phyloP scores from a whole-genome alignment of 1,140 invertebrate genomes.

The Subanguina moxae region DNA sequence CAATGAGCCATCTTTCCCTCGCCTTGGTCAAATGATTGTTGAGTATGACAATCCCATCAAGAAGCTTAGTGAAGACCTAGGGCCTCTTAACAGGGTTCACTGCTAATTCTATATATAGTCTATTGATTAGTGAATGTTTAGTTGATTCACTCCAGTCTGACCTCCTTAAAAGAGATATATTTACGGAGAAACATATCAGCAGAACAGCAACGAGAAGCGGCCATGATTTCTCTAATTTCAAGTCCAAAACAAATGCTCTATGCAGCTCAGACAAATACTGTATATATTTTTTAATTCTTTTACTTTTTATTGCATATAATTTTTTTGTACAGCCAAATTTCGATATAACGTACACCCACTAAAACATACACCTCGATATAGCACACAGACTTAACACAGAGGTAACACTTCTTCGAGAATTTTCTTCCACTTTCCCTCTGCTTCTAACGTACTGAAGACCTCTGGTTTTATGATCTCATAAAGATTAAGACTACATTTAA shows the following conservation, averaged over 20 bases:
- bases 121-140: slow-evolving; percentile 37
- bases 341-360: no score
- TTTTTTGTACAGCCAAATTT: not conserved
- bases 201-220: slow-evolving; percentile 81
- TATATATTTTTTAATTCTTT: not conserved
- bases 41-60: slow-evolving; percentile 94
- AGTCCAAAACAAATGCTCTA: slow-evolving; percentile 85
- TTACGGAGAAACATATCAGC: slow-evolving; percentile 82
- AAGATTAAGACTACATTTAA: no score
- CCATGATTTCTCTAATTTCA: slow-evolving; percentile 86
- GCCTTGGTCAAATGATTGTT: slow-evolving; percentile 90
- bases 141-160: slow-evolving; percentile 75
- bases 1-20: slow-evolving; percentile 83
- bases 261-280: slow-evolving; percentile 84
- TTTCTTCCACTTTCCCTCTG: no score
- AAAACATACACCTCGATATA: no score
- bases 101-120: slow-evolving; percentile 14
- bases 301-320: no score
- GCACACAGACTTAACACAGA: no score
- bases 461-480: no score
- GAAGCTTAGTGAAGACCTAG: slow-evolving; percentile 92
- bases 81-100: slow-evolving; percentile 77
- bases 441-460: no score
- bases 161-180: slow-evolving; percentile 82
- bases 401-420: no score